These are phyloP conservation scores for Patiria miniata DNA, from an alignment of 35 echinoderm and acorn worm genomes.

Conservation along the genomic window DNA sequence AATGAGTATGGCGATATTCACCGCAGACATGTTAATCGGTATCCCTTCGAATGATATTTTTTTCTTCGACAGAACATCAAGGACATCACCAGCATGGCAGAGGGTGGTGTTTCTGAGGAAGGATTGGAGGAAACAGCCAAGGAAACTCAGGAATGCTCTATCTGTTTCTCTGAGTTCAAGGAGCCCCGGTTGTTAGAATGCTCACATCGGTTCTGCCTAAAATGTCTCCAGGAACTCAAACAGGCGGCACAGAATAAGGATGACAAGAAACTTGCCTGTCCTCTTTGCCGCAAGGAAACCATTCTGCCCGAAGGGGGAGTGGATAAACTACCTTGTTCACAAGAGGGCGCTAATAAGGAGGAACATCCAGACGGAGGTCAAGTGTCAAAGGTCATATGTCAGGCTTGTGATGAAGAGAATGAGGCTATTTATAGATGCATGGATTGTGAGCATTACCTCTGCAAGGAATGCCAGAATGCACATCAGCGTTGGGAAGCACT, in stretches of 20 bases:
- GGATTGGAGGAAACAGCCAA: too few species aligned
- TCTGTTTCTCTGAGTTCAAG: neutral
- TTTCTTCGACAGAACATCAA: too few species aligned
- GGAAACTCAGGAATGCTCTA: neutral
- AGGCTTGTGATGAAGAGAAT: conserved; percentile 14
- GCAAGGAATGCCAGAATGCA: neutral
- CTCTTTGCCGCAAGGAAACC: neutral
- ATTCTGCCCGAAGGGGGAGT: neutral
- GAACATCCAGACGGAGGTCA: neutral
- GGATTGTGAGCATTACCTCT: conserved; percentile 8
- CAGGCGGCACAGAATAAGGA: neutral
- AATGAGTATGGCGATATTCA: too few species aligned
- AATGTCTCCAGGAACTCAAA: conserved; percentile 18
- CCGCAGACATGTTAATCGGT: too few species aligned
- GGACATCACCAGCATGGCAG: too few species aligned
- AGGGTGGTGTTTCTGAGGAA: too few species aligned
- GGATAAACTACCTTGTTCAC: neutral
- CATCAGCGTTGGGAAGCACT: neutral
- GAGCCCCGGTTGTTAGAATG: neutral
- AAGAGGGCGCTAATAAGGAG: neutral
- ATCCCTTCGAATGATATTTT: too few species aligned
- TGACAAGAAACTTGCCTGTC: neutral
- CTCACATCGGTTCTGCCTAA: conserved; percentile 1
- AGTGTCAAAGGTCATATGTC: neutral
- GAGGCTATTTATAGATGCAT: neutral